These are phyloP conservation scores for Hydriomena furcata DNA, from an alignment of 2,888 invertebrate species.

Conservation along the genomic window DNA sequence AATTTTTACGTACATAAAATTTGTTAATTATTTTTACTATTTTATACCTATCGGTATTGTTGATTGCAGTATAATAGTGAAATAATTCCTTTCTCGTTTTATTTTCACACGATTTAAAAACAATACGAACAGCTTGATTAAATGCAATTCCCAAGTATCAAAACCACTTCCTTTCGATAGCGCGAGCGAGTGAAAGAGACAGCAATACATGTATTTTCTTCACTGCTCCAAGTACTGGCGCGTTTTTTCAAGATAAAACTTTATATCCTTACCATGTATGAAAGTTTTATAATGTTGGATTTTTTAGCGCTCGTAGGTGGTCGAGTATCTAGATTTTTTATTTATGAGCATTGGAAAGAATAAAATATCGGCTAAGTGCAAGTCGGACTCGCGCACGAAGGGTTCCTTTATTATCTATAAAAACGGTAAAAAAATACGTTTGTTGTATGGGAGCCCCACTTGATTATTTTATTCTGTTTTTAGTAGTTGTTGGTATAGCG, in stretches of 20 bases:
- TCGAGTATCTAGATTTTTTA: conserved; percentile 30
- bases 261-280: conserved; percentile 35
- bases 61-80: too few relatives aligned
- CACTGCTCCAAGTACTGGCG: conserved; percentile 47
- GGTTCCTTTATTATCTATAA: too few relatives aligned
- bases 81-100: too few relatives aligned
- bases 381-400: too few relatives aligned
- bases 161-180: conserved; percentile 49
- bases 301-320: conserved; percentile 32
- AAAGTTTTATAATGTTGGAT: conserved; percentile 29
- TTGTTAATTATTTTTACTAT: too few relatives aligned
- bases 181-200: conserved; percentile 63
- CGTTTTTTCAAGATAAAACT: conserved; percentile 38
- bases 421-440: too few relatives aligned
- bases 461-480: too few relatives aligned
- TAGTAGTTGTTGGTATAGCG: too few relatives aligned
- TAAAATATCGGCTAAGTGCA: too few relatives aligned
- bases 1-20: too few relatives aligned
- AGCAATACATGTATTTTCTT: conserved; percentile 64
- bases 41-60: too few relatives aligned
- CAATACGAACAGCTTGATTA: conserved; percentile 2
- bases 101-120: neutral
- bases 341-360: conserved; percentile 14
- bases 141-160: conserved; percentile 54
- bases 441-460: too few relatives aligned